phyloP scores from a whole-genome alignment of 2,888 invertebrate species.

The Xylota sylvarum region DNA sequence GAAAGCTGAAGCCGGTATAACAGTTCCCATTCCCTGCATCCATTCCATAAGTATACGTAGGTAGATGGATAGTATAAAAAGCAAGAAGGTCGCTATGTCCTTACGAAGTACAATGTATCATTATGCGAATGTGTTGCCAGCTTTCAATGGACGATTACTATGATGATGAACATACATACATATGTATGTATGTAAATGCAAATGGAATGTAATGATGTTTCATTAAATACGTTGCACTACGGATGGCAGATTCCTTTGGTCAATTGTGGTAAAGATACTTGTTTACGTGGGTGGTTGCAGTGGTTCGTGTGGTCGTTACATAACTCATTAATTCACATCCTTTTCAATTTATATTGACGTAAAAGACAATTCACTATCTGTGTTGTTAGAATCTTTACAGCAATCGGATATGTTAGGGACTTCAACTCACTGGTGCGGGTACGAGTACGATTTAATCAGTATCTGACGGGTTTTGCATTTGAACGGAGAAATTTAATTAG shows the following conservation, averaged over 20 bases:
- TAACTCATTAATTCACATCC: conserved; percentile 9
- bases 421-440: not conserved
- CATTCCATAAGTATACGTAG: not conserved
- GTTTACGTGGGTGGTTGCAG: conserved; percentile 6
- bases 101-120: conserved; percentile 29
- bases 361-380: not conserved
- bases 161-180: not conserved
- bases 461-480: conserved; percentile 1
- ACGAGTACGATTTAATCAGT: conserved; percentile 8
- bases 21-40: not conserved
- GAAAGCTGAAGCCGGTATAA: conserved; percentile 3
- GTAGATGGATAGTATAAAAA: too few relatives aligned
- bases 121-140: conserved; percentile 22
- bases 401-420: not conserved
- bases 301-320: not conserved
- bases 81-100: not conserved
- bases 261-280: conserved; percentile 5
- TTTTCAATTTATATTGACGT: conserved; percentile 4
- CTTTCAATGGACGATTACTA: conserved; percentile 21
- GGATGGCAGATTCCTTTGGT: conserved; percentile 16
- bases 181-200: not conserved
- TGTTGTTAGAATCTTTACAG: not conserved
- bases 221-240: conserved; percentile 31
- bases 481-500: conserved; percentile 34
- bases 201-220: conserved; percentile 13